These are phyloP conservation scores for Sipha flava DNA, from an alignment of 1,140 invertebrate genomes.

Conservation along the genomic window DNA sequence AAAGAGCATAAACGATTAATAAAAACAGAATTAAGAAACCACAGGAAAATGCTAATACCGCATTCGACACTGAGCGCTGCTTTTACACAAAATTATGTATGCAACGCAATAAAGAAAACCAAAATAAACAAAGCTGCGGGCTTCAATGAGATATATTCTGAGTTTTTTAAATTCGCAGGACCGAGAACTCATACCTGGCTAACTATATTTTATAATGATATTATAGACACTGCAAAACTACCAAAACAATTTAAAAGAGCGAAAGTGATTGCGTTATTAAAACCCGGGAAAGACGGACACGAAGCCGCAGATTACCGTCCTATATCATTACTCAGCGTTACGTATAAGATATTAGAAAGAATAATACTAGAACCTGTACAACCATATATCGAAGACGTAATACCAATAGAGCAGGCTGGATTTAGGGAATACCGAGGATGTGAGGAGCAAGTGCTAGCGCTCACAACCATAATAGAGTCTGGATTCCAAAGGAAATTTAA, in stretches of 20 bases:
- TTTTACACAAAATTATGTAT: not conserved
- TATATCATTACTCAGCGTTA: slow-evolving; percentile 30
- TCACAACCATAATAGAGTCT: slow-evolving; percentile 32
- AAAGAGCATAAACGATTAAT: slow-evolving; percentile 2
- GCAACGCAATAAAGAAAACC: slow-evolving; percentile 5
- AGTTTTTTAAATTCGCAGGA: not conserved
- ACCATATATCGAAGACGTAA: not conserved
- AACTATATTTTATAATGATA: too few relatives aligned
- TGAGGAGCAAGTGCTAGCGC: slow-evolving; percentile 13
- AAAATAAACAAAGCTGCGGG: slow-evolving; percentile 16
- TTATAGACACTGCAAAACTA: not conserved
- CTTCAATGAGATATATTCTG: slow-evolving; percentile 5
- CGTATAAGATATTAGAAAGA: too few relatives aligned
- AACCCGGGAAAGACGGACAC: too few relatives aligned
- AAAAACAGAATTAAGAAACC: not conserved
- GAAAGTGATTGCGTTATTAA: too few relatives aligned
- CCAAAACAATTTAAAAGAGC: too few relatives aligned
- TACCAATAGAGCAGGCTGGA: slow-evolving; percentile 22
- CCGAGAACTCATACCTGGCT: not conserved
- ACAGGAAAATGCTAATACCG: not conserved
- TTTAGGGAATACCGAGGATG: slow-evolving; percentile 22
- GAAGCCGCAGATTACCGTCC: slow-evolving; percentile 26
- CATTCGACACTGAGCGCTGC: not conserved
- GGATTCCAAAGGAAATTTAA: too few relatives aligned
- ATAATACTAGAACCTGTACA: slow-evolving; percentile 28